Percentiles rank a stretch among this genome's conserved stretches.
These are phyloP conservation scores for Ochotona curzoniae DNA, from an alignment of 2,113 vertebrate genomes.

Conservation along the genomic window DNA sequence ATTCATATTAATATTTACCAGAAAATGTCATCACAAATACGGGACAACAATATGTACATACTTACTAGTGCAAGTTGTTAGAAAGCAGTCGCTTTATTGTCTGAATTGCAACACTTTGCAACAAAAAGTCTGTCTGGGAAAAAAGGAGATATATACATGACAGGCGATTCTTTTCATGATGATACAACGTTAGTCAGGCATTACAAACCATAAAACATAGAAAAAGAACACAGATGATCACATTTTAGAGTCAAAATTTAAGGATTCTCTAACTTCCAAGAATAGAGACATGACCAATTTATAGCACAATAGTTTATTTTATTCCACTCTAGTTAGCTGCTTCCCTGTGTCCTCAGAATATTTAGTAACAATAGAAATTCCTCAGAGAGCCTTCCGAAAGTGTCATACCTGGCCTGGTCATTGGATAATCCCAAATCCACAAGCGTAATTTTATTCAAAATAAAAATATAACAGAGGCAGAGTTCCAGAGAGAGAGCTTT, in stretches of 20 bases:
- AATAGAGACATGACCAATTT: not conserved
- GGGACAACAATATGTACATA: not conserved
- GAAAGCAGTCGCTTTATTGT: not conserved
- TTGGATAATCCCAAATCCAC: not conserved
- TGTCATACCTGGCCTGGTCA: not conserved
- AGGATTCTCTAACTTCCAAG: not conserved
- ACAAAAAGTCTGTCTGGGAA: not conserved
- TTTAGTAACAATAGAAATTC: not conserved
- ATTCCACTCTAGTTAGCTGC: not conserved
- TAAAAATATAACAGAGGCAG: no score
- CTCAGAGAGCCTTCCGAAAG: not conserved
- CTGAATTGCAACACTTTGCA: not conserved
- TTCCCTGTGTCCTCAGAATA: not conserved
- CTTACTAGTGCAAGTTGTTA: not conserved
- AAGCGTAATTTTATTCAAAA: not conserved
- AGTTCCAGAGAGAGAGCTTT: no score
- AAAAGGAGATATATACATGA: not conserved
- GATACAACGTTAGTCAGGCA: not conserved
- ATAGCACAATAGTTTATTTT: not conserved
- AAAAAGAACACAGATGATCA: not conserved
- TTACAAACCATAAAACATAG: not conserved
- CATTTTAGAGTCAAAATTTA: not conserved
- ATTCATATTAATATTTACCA: no score
- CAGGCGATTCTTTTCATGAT: not conserved
- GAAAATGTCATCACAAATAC: not conserved